phyloP scores from a whole-genome alignment of 2,113 vertebrate genomes.

The Proterorhinus semilunaris region DNA sequence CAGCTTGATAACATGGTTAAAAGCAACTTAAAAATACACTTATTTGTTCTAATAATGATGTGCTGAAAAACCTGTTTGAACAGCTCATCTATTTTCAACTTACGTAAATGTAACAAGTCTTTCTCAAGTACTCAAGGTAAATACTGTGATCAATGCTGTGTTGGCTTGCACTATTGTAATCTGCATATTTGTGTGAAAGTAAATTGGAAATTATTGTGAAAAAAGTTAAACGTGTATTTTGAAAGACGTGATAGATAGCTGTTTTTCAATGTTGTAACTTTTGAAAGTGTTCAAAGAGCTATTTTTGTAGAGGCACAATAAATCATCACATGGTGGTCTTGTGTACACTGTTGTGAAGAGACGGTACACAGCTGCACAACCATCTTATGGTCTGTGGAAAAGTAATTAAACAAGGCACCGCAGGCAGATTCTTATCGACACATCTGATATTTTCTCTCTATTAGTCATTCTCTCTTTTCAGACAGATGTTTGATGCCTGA shows the following conservation, averaged over 20 bases:
- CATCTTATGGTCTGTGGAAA: conserved; percentile 46
- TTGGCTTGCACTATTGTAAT: conserved; percentile 65
- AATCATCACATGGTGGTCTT: conserved; percentile 59
- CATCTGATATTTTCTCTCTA: conserved; percentile 35
- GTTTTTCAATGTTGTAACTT: conserved; percentile 15
- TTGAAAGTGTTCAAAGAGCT: conserved; percentile 24
- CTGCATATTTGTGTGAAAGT: conserved; percentile 47
- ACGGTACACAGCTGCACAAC: conserved; percentile 54
- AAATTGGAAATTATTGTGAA: not conserved
- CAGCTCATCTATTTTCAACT: conserved; percentile 67
- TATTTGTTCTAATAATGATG: conserved; percentile 64
- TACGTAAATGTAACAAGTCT: conserved; percentile 68
- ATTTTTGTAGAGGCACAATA: conserved; percentile 32
- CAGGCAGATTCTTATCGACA: conserved; percentile 35
- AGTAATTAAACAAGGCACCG: conserved; percentile 52
- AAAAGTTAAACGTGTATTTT: conserved; percentile 1
- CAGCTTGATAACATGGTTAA: no score
- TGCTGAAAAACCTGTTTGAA: conserved; percentile 51
- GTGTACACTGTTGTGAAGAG: conserved; percentile 56
- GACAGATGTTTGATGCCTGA: conserved; percentile 32
- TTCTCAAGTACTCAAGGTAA: conserved; percentile 64
- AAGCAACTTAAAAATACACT: conserved; percentile 24
- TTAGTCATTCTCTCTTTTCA: conserved; percentile 42
- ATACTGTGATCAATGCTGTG: conserved; percentile 26
- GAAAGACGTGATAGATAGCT: not conserved